phyloP scores from a whole-genome alignment of 2,888 invertebrate species.

The Eupithecia inturbata region DNA sequence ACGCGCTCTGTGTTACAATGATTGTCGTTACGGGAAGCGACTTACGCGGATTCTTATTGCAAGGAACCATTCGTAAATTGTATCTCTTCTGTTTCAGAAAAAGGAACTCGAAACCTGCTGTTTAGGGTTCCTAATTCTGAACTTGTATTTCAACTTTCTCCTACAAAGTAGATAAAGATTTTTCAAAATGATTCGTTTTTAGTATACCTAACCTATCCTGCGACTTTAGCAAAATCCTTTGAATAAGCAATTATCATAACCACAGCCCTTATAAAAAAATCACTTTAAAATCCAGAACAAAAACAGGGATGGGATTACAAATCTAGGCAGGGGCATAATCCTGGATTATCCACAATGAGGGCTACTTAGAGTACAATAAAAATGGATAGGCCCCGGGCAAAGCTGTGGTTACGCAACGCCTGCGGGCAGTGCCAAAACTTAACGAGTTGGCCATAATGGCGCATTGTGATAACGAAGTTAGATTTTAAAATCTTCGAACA shows the following conservation, averaged over 20 bases:
- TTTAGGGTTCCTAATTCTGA: background rate
- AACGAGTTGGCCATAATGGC: conserved; percentile 25
- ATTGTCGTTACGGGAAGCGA: too few relatives aligned
- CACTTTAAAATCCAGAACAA: conserved; percentile 29
- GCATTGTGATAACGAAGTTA: background rate
- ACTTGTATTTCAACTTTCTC: background rate
- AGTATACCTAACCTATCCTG: too few relatives aligned
- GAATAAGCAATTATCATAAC: background rate
- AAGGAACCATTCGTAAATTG: too few relatives aligned
- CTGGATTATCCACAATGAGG: conserved; percentile 39
- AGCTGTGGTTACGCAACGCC: conserved; percentile 32
- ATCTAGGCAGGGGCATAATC: conserved; percentile 43
- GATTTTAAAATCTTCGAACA: too few relatives aligned
- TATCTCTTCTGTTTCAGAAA: too few relatives aligned
- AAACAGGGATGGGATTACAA: conserved; percentile 44
- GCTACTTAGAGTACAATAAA: conserved; percentile 47
- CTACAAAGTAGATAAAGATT: background rate
- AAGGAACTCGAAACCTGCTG: background rate
- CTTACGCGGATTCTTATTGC: too few relatives aligned
- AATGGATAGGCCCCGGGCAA: conserved; percentile 41
- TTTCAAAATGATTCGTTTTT: background rate
- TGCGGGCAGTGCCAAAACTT: conserved; percentile 40
- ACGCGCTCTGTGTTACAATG: too few relatives aligned
- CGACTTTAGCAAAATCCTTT: background rate
- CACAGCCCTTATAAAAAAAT: conserved; percentile 12